Conservation (phyloP, 2,888 invertebrate species). For the Tipula vernalis region DNA sequence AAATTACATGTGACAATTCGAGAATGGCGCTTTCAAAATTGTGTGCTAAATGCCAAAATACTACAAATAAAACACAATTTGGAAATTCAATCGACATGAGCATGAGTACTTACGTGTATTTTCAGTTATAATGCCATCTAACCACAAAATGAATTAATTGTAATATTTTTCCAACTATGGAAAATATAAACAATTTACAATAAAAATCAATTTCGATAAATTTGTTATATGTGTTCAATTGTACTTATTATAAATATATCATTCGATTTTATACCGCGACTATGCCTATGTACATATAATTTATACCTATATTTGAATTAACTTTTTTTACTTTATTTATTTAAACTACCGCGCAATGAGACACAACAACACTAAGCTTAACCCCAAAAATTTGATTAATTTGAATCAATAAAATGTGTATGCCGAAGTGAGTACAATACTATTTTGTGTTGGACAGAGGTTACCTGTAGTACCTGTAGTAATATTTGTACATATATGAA, state of each 20-base stretch:
- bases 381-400: not conserved
- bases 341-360: not conserved
- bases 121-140: not conserved
- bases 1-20: too few species aligned
- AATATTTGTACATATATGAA: not conserved
- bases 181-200: not conserved
- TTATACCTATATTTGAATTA: not conserved
- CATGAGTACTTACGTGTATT: not conserved
- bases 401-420: not conserved
- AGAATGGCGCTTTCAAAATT: too few species aligned
- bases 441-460: not conserved
- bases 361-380: not conserved
- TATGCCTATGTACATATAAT: not conserved
- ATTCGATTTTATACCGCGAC: not conserved
- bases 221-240: not conserved
- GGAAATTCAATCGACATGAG: too few species aligned
- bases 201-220: not conserved
- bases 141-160: not conserved
- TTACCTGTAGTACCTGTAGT: not conserved
- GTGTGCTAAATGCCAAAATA: too few species aligned
- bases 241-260: not conserved
- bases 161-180: not conserved
- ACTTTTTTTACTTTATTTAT: not conserved
- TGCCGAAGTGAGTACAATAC: too few species aligned
- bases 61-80: too few species aligned